Percentiles rank a stretch among this genome's conserved stretches.
Conservation (phyloP, 2,797 vertebrate genomes). For the Oreortyx pictus region DNA sequence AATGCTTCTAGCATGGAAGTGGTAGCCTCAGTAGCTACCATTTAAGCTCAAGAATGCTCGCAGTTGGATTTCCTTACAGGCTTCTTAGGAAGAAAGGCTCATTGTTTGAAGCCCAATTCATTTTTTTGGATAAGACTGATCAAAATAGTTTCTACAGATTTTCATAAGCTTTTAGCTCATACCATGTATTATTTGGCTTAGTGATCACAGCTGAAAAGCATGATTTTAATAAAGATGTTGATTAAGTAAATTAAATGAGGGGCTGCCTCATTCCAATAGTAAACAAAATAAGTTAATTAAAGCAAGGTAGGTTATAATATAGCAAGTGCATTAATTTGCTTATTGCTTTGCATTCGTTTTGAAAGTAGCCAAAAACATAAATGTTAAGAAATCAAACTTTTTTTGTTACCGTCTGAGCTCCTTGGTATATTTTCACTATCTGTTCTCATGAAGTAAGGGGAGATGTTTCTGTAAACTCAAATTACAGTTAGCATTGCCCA, state of each 20-base stretch:
- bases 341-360: not conserved
- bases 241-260: slow-evolving; percentile 67
- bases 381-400: not conserved
- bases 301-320: not conserved
- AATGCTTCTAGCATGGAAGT: not conserved
- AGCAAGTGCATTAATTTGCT: not conserved
- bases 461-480: not conserved
- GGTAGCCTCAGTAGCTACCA: not conserved
- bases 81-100: slow-evolving; percentile 12
- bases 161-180: slow-evolving; percentile 61
- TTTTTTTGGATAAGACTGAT: slow-evolving; percentile 50
- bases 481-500: not conserved
- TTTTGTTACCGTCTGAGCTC: not conserved
- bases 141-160: slow-evolving; percentile 69
- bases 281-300: slow-evolving; percentile 33
- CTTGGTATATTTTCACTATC: not conserved
- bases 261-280: slow-evolving; percentile 27
- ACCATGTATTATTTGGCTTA: slow-evolving; percentile 61
- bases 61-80: slow-evolving; percentile 44
- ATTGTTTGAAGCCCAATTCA: slow-evolving; percentile 46
- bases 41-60: slow-evolving; percentile 30
- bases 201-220: slow-evolving; percentile 58
- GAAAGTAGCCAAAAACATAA: not conserved
- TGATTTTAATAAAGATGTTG: slow-evolving; percentile 58
- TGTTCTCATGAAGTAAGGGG: not conserved